Conservation (phyloP, 2,113 vertebrate species). For the Paralichthys olivaceus region DNA sequence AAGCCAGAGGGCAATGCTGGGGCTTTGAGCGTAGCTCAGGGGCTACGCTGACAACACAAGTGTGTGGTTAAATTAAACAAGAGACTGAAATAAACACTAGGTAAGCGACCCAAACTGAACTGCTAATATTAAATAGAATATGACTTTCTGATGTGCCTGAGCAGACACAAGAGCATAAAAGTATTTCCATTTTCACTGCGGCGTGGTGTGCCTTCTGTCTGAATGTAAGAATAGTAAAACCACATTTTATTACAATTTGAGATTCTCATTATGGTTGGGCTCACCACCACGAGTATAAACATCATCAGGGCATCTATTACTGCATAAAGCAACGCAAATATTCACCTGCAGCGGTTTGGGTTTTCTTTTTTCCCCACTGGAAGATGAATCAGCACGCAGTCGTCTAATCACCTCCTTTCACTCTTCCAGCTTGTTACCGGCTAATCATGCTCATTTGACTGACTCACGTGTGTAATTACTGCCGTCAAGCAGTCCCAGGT, state of each 20-base stretch:
- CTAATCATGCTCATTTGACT: constrained; percentile 76
- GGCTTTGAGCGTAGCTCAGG: constrained; percentile 62
- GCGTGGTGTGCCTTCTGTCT: constrained; percentile 20
- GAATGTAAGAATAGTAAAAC: constrained; percentile 47
- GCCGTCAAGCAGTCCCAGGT: constrained; percentile 66
- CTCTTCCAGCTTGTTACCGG: constrained; percentile 71
- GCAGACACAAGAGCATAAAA: constrained; percentile 36
- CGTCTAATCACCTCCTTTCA: constrained; percentile 75
- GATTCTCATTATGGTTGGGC: constrained; percentile 45
- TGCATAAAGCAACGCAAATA: constrained; percentile 54
- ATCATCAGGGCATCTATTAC: constrained; percentile 51
- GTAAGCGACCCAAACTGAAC: constrained; percentile 49
- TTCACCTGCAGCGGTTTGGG: constrained; percentile 62
- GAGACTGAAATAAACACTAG: constrained; percentile 68
- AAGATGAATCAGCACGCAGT: constrained; percentile 61
- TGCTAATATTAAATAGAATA: constrained; percentile 51
- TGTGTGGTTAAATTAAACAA: constrained; percentile 67
- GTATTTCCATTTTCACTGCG: constrained; percentile 32
- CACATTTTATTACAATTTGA: constrained; percentile 58
- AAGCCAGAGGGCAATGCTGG: constrained; percentile 59
- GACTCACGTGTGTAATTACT: constrained; percentile 77
- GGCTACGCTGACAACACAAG: constrained; percentile 56
- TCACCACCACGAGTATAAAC: constrained; percentile 49
- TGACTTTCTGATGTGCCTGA: constrained; percentile 38
- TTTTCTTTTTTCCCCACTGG: constrained; percentile 45